Evolutionary conservation across 2,797 vertebrate genomes (phyloP).

Genomic region (Oreonectes daqikongensis): DNA sequence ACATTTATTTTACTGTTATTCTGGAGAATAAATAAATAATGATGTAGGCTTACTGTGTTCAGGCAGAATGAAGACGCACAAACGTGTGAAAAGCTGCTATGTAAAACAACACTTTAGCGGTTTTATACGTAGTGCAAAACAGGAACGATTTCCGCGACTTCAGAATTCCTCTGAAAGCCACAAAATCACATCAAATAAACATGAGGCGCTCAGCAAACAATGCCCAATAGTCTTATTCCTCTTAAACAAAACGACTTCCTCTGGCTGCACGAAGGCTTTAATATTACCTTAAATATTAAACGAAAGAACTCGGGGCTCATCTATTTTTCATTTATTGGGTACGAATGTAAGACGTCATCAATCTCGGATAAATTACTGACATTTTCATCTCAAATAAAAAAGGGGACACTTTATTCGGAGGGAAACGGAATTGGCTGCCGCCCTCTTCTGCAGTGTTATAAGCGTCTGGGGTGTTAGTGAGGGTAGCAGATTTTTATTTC

Average conservation of each 20-base stretch:
- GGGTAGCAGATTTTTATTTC: conserved; percentile 64
- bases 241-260: conserved; percentile 87
- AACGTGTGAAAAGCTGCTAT: conserved; percentile 50
- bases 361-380: conserved; percentile 88
- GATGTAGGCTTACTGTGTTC: background rate
- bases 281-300: conserved; percentile 91
- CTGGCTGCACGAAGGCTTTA: conserved; percentile 83
- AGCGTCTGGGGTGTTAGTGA: conserved; percentile 75
- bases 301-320: conserved; percentile 85
- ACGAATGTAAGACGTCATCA: conserved; percentile 83
- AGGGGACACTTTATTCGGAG: conserved; percentile 86
- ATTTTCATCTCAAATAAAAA: conserved; percentile 89
- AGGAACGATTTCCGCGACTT: conserved; percentile 80
- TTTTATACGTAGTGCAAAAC: conserved; percentile 81
- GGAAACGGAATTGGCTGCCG: conserved; percentile 79
- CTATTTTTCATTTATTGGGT: conserved; percentile 90
- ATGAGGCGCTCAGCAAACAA: conserved; percentile 87
- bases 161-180: conserved; percentile 79
- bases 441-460: conserved; percentile 74
- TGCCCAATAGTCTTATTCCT: conserved; percentile 86
- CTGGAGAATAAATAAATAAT: conserved; percentile 1
- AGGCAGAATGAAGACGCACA: background rate
- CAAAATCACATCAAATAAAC: conserved; percentile 81
- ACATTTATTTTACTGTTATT: conserved; percentile 11
- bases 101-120: conserved; percentile 78